Evolutionary conservation across 2,113 vertebrate species (phyloP).

Genomic region (Myiozetetes cayanensis): DNA sequence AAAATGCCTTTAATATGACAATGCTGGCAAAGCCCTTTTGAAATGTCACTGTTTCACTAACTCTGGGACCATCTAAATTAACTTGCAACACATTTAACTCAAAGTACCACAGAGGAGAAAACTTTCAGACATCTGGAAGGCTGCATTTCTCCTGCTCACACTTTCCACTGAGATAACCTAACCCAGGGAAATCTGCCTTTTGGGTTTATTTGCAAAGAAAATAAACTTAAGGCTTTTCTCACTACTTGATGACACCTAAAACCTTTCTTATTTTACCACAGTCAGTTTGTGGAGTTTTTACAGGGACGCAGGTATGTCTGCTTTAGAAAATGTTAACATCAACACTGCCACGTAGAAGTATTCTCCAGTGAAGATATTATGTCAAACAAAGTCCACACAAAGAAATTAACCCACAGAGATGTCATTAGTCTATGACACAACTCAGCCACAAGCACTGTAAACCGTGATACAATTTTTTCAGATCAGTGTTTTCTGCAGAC

Average conservation of each 20-base stretch:
- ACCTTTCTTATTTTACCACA: not conserved
- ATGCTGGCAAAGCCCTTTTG: not conserved
- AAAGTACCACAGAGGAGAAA: not conserved
- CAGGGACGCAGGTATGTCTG: not conserved
- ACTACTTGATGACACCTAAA: not conserved
- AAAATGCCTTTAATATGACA: not conserved
- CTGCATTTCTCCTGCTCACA: not conserved
- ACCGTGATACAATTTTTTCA: not conserved
- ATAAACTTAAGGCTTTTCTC: not conserved
- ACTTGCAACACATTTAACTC: not conserved
- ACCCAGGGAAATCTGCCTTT: not conserved
- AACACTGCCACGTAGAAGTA: not conserved
- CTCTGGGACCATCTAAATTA: not conserved
- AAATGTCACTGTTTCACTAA: not conserved
- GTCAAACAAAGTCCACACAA: not conserved
- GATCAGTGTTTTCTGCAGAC: not conserved
- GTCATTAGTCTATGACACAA: not conserved
- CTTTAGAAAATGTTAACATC: not conserved
- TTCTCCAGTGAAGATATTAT: not conserved
- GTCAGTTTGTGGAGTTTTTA: not conserved
- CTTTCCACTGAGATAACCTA: constrained; percentile 9
- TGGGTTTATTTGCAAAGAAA: not conserved
- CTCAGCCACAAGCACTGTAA: not conserved
- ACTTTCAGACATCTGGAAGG: not conserved
- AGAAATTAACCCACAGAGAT: not conserved